Base-by-base conservation (phyloP, 2,888 invertebrate genomes). In the Dynastes maya region DNA sequence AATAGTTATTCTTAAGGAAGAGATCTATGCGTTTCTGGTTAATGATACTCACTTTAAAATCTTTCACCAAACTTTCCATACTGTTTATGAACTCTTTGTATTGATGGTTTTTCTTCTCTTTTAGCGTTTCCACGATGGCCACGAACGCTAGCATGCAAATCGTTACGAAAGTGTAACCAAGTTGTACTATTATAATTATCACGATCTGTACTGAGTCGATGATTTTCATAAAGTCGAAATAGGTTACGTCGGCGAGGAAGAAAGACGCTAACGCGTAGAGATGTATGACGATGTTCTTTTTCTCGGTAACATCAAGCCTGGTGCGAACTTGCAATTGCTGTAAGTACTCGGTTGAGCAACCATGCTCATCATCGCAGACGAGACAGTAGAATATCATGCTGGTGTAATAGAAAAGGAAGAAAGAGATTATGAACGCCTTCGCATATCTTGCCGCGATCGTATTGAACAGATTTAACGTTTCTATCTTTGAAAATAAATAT, bases 51-150 rank as follows among this genome's bases (percentile, higher is more conserved):
- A 90, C 89, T 79, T 89, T 89, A 79, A 90, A 90, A 82, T 90
- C 90, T 72, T 87, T 87, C 89, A 90, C 89, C 81, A 90, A 90
- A 84, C 88, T 90, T 76, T 90, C 89, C 81, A 90, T 89, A 0
- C 64, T 77, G 11, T 49, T 32, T 1, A 79, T 70, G 65, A 72
- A 79, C 29, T 79, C 79, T 13, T 77, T 77, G 67, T 71, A 79
- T 61, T 27, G 37, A n/a, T 77, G 74, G 27, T 29, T 16, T n/a
- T 77, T 64, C 11, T 55, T 71, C 90, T 90, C 79, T 89, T 88
- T 58, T 89, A 89, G 1, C 89, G 87, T 88, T 89, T 78, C 90
- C 78, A 90, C 81, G 83, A 90, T 90, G 1, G 89, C 89, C 1
- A 90, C 90, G 85, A 89, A 90, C 1, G 81, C 53, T 32, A 78